phyloP scores from a whole-genome alignment of 2,797 vertebrate species.

The Antrozous pallidus region DNA sequence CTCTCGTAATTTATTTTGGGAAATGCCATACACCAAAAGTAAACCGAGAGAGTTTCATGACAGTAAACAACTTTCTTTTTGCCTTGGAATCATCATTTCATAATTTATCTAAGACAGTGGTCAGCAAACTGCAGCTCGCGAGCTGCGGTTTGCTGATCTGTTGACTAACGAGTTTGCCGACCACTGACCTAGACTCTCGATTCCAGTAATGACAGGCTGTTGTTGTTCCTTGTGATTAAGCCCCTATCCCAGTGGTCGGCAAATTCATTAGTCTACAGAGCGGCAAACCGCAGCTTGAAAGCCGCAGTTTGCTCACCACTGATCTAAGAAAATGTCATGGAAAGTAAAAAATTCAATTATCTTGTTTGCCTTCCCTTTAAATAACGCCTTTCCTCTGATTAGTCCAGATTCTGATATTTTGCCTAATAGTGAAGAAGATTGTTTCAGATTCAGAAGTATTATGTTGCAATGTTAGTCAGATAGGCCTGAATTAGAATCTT shows the following conservation, averaged over 20 bases:
- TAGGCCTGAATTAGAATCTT: background rate
- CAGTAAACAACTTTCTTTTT: background rate
- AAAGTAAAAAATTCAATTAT: background rate
- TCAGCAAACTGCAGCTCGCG: too few species aligned
- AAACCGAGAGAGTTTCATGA: background rate
- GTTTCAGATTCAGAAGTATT: background rate
- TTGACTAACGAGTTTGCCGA: too few species aligned
- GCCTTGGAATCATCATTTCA: background rate
- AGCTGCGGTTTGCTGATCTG: too few species aligned
- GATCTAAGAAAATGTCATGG: too few species aligned
- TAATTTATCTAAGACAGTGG: constrained; percentile 19
- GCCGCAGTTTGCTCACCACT: too few species aligned
- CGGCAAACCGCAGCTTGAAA: too few species aligned
- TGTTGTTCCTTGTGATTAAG: too few species aligned
- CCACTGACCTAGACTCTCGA: too few species aligned
- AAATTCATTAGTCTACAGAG: too few species aligned
- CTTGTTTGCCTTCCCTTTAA: background rate
- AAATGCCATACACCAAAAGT: background rate
- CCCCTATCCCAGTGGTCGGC: too few species aligned
- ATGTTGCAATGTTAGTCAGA: background rate
- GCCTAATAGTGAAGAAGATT: background rate
- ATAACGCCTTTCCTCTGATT: background rate
- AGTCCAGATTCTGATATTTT: background rate
- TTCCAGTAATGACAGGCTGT: too few species aligned
- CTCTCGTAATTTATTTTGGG: constrained; percentile 20